Evolutionary conservation across 1,140 invertebrate genomes (phyloP).

Genomic region (Heliconius hermathena): DNA sequence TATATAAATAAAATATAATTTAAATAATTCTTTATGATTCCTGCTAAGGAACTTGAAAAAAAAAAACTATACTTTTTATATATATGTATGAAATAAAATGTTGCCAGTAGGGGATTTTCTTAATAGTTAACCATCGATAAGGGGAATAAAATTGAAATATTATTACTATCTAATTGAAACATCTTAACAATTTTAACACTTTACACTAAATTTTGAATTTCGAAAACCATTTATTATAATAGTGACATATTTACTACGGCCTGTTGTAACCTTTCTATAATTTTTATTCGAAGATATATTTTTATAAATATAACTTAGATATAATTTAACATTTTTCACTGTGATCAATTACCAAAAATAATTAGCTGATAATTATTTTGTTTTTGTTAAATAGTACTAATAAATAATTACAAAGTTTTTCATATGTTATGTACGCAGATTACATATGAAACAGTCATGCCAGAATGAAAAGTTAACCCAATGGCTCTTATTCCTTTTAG

Average conservation of each 20-base stretch:
- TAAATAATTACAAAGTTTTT: no score
- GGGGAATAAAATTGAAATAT: constrained; percentile 61
- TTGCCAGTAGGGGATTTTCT: constrained; percentile 44
- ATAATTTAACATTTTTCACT: no score
- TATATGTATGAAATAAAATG: constrained; percentile 38
- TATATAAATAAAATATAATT: neutral
- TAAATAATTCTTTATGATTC: neutral
- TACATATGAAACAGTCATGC: no score
- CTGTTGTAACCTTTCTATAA: neutral
- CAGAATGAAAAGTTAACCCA: no score
- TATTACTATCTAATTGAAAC: constrained; percentile 60
- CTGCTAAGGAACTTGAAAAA: neutral
- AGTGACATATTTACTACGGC: constrained; percentile 53
- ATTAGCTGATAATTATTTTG: no score
- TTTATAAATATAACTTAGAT: no score
- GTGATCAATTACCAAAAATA: no score
- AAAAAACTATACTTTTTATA: neutral
- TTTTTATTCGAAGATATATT: neutral
- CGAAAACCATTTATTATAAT: constrained; percentile 63
- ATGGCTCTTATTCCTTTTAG: no score
- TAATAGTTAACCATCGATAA: constrained; percentile 67
- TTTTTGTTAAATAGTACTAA: no score
- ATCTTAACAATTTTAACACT: constrained; percentile 65
- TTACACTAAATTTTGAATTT: constrained; percentile 57
- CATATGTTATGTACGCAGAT: no score